Conservation (phyloP, 2,888 invertebrate species). For the Cataglyphis altisquamis region DNA sequence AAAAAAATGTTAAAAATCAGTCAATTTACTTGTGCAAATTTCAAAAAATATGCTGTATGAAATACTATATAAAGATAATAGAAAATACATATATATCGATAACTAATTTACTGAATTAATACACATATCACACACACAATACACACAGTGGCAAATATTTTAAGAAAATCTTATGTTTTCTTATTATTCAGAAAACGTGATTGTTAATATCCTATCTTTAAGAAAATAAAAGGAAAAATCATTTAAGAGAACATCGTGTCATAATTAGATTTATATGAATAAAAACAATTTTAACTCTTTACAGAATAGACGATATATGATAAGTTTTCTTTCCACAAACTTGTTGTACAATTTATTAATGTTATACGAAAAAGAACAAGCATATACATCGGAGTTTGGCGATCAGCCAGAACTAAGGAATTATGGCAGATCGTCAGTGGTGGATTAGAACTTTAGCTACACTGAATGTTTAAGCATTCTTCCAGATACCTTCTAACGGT, state of each 20-base stretch:
- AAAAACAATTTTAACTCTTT: constrained; percentile 33
- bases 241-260: constrained; percentile 4
- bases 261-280: constrained; percentile 14
- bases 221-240: background rate
- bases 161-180: background rate
- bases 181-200: background rate
- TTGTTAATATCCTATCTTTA: background rate
- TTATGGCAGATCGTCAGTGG: background rate
- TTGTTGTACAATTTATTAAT: constrained; percentile 50
- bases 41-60: background rate
- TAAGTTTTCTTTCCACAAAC: constrained; percentile 37
- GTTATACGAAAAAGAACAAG: constrained; percentile 16
- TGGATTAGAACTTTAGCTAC: constrained; percentile 34
- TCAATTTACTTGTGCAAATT: background rate
- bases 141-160: background rate
- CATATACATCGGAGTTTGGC: constrained; percentile 16
- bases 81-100: background rate
- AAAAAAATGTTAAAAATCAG: background rate
- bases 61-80: background rate
- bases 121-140: background rate
- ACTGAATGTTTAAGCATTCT: constrained; percentile 43
- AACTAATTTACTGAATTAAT: background rate
- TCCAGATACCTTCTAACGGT: background rate
- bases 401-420: constrained; percentile 23
- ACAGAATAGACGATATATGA: background rate